Evolutionary conservation across 2,797 vertebrate genomes (phyloP).

Genomic region (Discoglossus pictus): DNA sequence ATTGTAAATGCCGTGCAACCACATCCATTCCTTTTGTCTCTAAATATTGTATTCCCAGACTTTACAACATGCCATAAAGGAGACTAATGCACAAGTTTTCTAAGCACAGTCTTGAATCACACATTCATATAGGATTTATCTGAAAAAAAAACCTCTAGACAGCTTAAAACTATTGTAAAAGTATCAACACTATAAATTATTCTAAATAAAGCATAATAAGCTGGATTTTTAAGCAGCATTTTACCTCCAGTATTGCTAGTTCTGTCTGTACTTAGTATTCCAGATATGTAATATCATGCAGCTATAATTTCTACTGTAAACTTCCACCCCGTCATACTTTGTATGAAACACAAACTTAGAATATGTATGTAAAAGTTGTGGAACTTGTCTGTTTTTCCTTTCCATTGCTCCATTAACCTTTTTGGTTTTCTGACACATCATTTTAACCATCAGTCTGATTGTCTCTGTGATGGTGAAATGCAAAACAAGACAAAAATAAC

Average conservation of each 20-base stretch:
- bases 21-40: conserved; percentile 5
- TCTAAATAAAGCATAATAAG: conserved; percentile 18
- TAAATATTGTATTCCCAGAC: conserved; percentile 16
- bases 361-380: too few species aligned
- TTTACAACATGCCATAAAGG: conserved; percentile 27
- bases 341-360: too few species aligned
- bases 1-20: conserved; percentile 33
- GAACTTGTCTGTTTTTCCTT: too few species aligned
- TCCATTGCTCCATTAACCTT: too few species aligned
- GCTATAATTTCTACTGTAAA: conserved; percentile 12
- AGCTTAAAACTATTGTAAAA: conserved; percentile 6
- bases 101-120: background rate
- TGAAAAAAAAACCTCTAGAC: conserved; percentile 18
- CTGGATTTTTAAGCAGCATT: conserved; percentile 8
- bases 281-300: conserved; percentile 9
- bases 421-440: too few species aligned
- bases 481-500: too few species aligned
- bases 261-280: conserved; percentile 21
- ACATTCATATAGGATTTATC: conserved; percentile 20
- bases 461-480: too few species aligned
- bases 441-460: too few species aligned
- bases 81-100: conserved; percentile 12
- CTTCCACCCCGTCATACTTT: too few species aligned
- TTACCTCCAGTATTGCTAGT: conserved; percentile 27
- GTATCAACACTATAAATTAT: conserved; percentile 22